Base-by-base conservation (phyloP, 2,113 vertebrate genomes). In the Campylomormyrus numenius region DNA sequence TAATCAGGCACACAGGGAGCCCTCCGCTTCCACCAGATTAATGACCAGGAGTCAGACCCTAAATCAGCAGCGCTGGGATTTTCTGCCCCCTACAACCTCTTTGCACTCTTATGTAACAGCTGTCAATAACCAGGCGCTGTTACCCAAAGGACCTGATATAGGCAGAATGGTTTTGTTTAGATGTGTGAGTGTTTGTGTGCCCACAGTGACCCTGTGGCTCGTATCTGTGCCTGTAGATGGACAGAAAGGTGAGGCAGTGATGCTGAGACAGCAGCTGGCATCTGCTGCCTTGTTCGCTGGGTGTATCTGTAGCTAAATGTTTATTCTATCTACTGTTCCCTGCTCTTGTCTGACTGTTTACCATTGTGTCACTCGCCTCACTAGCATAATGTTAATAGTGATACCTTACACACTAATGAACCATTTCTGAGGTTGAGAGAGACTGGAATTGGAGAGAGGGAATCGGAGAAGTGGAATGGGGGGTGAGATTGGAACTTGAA, bases 1-100 rank as follows among this genome's bases (percentile, higher is more conserved):
- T 85, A 85, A 85, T 85, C 83, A 85, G 83, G n/a, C 74, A 45
- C 84, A n/a, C 84, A 39, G 74, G 17, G 74, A 39, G 74, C 35
- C 15, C 84, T 27, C 48, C 2, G 48, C 10, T 31, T 48, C 24
- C 11, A 46, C 48, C 84, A 86, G 45, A 86, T 49, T 86, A 49
- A 49, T 86, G 84, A 27, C 84, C 84, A 31, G 11, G 11, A 86
- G 84, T 49, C 84, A 21, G 48, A 24, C 48, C 48, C 21, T 86
- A 86, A n/a, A 86, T 86, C 84, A 86, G 84, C 24, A 49, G 83
- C 5, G 9, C 17, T 85, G 39, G 39, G 83, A 21, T 49, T 24
- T 85, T 45, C 42, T 85, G 42, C 3, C 39, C 42, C 83, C 35
- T 3, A 27, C 83, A 85, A 24, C 3, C 27, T 11, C 27, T 70